Evolutionary conservation across 2,888 invertebrate species (phyloP).

Genomic region (Lysandra coridon): DNA sequence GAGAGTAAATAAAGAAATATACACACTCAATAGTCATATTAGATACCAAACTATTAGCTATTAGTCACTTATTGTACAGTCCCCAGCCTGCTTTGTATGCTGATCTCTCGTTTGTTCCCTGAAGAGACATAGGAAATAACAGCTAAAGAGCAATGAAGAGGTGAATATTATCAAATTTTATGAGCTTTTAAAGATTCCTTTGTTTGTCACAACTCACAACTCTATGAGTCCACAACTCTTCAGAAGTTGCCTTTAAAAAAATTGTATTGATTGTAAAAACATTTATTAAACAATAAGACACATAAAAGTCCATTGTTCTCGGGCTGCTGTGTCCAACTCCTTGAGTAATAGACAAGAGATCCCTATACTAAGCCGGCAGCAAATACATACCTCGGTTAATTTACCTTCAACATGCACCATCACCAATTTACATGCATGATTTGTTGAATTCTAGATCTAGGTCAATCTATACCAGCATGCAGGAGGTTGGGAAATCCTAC

Average conservation of each 20-base stretch:
- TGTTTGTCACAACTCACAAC: too few relatives aligned
- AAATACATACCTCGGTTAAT: slow-evolving; percentile 59
- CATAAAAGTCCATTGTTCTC: too few relatives aligned
- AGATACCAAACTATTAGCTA: background rate
- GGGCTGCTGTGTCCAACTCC: too few relatives aligned
- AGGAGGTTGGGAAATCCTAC: slow-evolving; percentile 75
- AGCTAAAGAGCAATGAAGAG: background rate
- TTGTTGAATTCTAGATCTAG: slow-evolving; percentile 55
- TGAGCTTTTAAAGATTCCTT: too few relatives aligned
- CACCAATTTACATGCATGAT: slow-evolving; percentile 68
- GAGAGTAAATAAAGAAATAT: background rate
- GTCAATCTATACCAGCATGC: slow-evolving; percentile 42
- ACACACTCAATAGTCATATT: slow-evolving; percentile 26
- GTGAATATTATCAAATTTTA: background rate
- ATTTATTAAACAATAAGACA: too few relatives aligned
- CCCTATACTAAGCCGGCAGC: background rate
- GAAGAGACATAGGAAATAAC: background rate
- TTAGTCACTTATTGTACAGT: slow-evolving; percentile 13
- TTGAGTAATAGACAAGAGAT: background rate
- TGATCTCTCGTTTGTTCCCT: background rate
- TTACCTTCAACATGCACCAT: slow-evolving; percentile 64
- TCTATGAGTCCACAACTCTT: too few relatives aligned
- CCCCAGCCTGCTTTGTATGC: background rate
- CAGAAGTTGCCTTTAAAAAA: too few relatives aligned
- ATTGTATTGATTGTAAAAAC: too few relatives aligned